Base-by-base conservation (phyloP, 2,888 invertebrate genomes). In the Pteria penguin region DNA sequence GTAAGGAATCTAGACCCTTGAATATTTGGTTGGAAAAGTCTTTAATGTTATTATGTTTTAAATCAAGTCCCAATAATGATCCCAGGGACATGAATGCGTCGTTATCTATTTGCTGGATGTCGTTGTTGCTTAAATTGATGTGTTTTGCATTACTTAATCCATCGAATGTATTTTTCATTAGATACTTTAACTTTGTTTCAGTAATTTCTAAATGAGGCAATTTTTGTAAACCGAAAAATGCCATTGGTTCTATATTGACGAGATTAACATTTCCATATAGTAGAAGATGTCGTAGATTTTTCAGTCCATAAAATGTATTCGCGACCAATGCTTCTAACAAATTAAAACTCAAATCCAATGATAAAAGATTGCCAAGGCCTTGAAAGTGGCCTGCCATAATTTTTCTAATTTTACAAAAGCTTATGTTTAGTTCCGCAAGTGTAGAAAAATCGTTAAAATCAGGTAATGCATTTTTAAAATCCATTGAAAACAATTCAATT, bases 1-100 rank as follows among this genome's bases (percentile, higher is more conserved):
- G n/a, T 3, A 83, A 31, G 0, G 45, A 58, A 14, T 26, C 24
- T 18, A 83, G 29, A 1, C 78, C 80, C 45, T 57, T 54, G 60
- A 82, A 83, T 22, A 81, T 72, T 18, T 68, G 57, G 4, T 66
- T 58, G 8, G 68, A 70, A 62, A 83, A 82, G 14, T 58, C 45
- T 33, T 55, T 33, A 4, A 83, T 73, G 8, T 31, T 18, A 57
- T 81, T 83, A 26, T 52, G 26, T 54, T 72, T 58, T 2, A 83
- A 29, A 66, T 80, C 76, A 8, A 83, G 55, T 18, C 2, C 36
- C 32, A 29, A 33, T 5, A 80, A 24, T 2, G 63, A 27, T 0
- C 14, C 18, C 22, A 82, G 36, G 26, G 61, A 69, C 24, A 14
- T 11, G 65, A 82, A 82, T 24, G 75, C 55, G 11, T 67, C 57